Evolutionary conservation across 1,140 invertebrate genomes (phyloP), one percentile per base, ranked within the genome.

Genomic region (Zaprionus capensis): DNA sequence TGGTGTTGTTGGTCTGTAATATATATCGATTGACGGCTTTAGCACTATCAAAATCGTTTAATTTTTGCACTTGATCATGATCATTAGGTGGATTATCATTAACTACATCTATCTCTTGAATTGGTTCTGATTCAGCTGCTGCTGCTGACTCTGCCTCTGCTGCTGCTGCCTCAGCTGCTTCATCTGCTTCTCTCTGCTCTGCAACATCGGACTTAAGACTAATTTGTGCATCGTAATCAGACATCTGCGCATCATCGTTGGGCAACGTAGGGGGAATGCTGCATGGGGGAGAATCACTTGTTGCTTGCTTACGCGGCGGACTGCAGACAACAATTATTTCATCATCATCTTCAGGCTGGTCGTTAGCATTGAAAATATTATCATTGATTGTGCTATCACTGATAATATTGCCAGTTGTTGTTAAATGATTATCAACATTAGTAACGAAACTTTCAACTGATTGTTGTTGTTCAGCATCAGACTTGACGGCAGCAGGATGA

Each of bases 1-100:
- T 82, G 70, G 71, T 80, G 88, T 73, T 71, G 75, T 81, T 84
- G 70, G 78, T 87, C 88, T 88, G 83, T 38, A 91, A 91, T 91
- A 75, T 77, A 91, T 71, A 80, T 84, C 74, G 71, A 78, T 82
- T 81, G 71, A 71, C 59, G 71, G 78, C 68, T 90, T 84, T 77
- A 90, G 71, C 51, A 68, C 70, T 67, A 75, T 78, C 73, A 88
- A 70, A 80, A 75, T 78, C 49, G 38, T 78, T 62, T 55, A 81
- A 72, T 70, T 71, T 65, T 61, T 69, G 64, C 46, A 24, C 26
- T 70, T 83, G 77, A 70, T 82, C 81, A 51, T 76, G 64, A 65
- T 34, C 31, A 34, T 76, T 76, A 59, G 61, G 34, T 70, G 59
- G 24, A 61, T 70, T 69, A 65, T 66, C 66, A 65, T 82, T 55